phyloP scores from a whole-genome alignment of 2,113 vertebrate species.

The Brachypteracias leptosomus region DNA sequence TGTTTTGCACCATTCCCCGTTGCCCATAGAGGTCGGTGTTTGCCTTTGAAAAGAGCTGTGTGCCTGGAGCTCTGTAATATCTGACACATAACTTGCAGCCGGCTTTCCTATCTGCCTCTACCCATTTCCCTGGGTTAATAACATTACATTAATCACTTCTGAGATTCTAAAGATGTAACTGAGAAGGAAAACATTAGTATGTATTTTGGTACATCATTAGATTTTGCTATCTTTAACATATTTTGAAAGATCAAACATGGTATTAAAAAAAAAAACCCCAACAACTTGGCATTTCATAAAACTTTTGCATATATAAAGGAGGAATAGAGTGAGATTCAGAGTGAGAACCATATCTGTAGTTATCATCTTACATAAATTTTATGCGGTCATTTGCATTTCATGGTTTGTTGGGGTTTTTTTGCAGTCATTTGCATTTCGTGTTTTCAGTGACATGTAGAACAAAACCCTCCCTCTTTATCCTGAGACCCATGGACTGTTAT shows the following conservation, averaged over 20 bases:
- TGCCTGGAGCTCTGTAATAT: fast-evolving
- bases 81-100: fast-evolving
- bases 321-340: not conserved
- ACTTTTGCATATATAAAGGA: not conserved
- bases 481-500: fast-evolving
- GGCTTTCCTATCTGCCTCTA: not conserved
- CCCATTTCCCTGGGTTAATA: not conserved
- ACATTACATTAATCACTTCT: not conserved
- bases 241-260: not conserved
- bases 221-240: not conserved
- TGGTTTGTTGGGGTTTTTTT: no score
- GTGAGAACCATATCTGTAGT: not conserved
- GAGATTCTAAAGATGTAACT: not conserved
- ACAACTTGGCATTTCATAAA: not conserved
- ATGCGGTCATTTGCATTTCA: not conserved
- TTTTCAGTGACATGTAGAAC: not conserved
- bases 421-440: not conserved
- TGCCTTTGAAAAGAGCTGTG: not conserved
- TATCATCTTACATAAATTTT: not conserved
- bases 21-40: conserved; percentile 38
- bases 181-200: not conserved
- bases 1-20: not conserved
- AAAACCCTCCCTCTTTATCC: not conserved
- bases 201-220: not conserved
- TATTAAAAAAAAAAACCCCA: not conserved